Base-by-base conservation (phyloP, 2,888 invertebrate genomes). In the Melitaea athalia region DNA sequence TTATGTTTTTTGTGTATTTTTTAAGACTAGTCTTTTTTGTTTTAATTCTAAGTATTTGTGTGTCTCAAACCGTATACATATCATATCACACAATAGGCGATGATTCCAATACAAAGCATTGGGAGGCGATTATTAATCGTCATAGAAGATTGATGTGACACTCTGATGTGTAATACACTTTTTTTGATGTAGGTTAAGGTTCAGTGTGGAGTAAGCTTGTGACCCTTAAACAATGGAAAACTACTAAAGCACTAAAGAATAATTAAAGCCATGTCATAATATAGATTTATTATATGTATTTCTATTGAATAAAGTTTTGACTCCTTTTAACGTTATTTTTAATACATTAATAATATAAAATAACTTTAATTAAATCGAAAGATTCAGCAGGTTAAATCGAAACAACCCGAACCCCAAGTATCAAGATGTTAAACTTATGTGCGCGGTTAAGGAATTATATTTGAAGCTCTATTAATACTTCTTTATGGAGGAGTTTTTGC, bases 141-240 rank as follows among this genome's bases (percentile, higher is more conserved):
- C 84, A 75, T 74, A 77, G 79, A 84, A 88, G 90, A 91, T 90
- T 90, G 85, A 90, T 90, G 82, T 80, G 88, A 87, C 89, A 85
- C 70, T 73, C 57, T 63, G 75, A 80, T 78, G 78, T 76, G 81
- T 79, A 84, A 87, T 78, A 79, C 77, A 79, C 72, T 60, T 72
- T 77, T 78, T 72, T 81, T 81, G 72, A 85, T 84, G 79, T 87
- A 80, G 89, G 88, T 88, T 83, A 90, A 88, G 89, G 86, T 81
- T 78, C 5, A 73, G 61, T 61, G 64, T 75, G 74, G 60, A 63
- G 71, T 57, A 73, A 74, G 68, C 65, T 59, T 65, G 47, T 24
- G 67, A 72, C 69, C 53, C 68, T 63, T 59, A 55, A 64, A 74
- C 71, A 72, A 74, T 74, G 76, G 71, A 70, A 75, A 69, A 52